These are phyloP conservation scores for Mohoua ochrocephala DNA, from an alignment of 2,113 vertebrate species.

Conservation along the genomic window DNA sequence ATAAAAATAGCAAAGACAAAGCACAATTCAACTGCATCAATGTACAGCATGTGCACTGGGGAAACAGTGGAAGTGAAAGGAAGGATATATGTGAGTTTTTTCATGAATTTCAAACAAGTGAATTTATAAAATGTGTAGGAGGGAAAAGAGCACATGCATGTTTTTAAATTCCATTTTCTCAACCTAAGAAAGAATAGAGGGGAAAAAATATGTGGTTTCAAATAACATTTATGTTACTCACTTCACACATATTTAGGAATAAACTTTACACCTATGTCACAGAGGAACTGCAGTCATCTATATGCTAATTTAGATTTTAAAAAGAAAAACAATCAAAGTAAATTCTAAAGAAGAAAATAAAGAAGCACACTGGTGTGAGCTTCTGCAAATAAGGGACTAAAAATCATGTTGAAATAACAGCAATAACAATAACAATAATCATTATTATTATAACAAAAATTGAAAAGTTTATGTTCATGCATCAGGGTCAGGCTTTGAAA, in stretches of 20 bases:
- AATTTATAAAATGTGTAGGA: conserved; percentile 23
- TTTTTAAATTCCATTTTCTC: conserved; percentile 51
- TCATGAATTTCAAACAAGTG: not conserved
- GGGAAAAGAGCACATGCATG: conserved; percentile 69
- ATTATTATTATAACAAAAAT: conserved; percentile 40
- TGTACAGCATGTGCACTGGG: not conserved
- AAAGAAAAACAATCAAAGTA: conserved; percentile 66
- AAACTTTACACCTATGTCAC: conserved; percentile 11
- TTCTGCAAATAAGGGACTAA: conserved; percentile 50
- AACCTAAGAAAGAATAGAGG: conserved; percentile 37
- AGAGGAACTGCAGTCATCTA: conserved; percentile 24
- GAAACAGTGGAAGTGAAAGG: conserved; percentile 11
- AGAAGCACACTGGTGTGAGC: conserved; percentile 48
- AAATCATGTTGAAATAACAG: conserved; percentile 57
- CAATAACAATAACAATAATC: conserved; percentile 41
- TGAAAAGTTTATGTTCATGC: conserved; percentile 79
- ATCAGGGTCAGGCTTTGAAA: conserved; percentile 74
- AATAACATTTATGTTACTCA: conserved; percentile 34
- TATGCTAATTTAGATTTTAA: conserved; percentile 58
- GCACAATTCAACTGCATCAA: conserved; percentile 28
- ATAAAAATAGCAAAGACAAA: conserved; percentile 15
- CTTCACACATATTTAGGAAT: conserved; percentile 49
- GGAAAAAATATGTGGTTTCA: not conserved
- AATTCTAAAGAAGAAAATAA: conserved; percentile 63
- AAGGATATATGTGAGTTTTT: not conserved